Percentiles rank a stretch among this genome's conserved stretches.
phyloP scores from a whole-genome alignment of 1,140 invertebrate species.

The Periplaneta americana region DNA sequence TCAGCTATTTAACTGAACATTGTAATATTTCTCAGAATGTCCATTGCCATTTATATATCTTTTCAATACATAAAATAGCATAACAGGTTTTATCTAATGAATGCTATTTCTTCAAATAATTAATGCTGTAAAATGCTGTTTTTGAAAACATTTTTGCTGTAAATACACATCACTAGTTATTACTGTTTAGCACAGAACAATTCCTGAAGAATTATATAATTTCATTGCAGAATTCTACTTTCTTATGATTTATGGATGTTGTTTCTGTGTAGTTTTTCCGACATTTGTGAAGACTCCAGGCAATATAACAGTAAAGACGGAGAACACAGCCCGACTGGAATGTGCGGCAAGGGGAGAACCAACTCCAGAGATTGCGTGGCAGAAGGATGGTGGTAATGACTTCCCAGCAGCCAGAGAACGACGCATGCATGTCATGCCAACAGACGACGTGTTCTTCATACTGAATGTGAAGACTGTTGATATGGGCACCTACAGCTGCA shows the following conservation, averaged over 20 bases:
- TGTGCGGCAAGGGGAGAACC: constrained; percentile 89
- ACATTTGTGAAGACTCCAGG: constrained; percentile 78
- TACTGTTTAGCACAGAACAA: no score
- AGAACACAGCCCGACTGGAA: constrained; percentile 80
- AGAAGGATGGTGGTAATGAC: constrained; percentile 91
- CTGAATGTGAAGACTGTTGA: constrained; percentile 82
- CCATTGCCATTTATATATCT: not conserved
- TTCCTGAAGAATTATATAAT: not conserved
- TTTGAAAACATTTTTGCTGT: no score
- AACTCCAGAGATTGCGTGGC: constrained; percentile 81
- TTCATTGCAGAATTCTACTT: not conserved
- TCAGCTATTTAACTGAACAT: no score
- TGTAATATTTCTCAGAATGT: not conserved
- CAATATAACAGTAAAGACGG: constrained; percentile 78
- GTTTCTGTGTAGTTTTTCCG: constrained; percentile 61
- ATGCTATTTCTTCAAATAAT: no score
- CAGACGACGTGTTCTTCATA: constrained; percentile 90
- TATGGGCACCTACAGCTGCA: constrained; percentile 90
- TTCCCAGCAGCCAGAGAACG: constrained; percentile 93
- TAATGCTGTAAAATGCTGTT: no score
- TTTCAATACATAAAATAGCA: no score
- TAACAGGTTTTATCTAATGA: no score
- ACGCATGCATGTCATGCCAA: constrained; percentile 86
- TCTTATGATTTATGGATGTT: not conserved
- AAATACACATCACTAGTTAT: no score